Evolutionary conservation across 2,797 vertebrate species (phyloP), one percentile per base, ranked within the genome.

Genomic region (Hypotaenidia philippensis): DNA sequence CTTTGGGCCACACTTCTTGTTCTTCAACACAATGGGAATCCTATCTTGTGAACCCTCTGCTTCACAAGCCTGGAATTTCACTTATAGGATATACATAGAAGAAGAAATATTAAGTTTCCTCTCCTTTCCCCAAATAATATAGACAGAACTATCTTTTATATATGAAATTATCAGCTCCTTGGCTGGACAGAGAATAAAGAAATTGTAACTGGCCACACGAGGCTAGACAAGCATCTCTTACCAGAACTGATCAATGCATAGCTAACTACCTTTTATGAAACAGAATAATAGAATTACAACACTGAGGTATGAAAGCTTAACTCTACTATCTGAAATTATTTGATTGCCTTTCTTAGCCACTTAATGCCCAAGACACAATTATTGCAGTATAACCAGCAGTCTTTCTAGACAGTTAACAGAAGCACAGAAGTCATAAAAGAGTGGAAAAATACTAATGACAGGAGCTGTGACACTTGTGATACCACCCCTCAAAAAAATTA

Each of bases 101-200:
- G 40, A 41, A 50, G 11, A 26, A 65, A 38, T 11, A 34, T 6
- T n/a, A 72, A 7, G 21, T 50, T 41, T 79, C 32, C 52, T 71
- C 34, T 65, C 55, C 22, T 55, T 31, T 72, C 20, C 47, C 17
- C 56, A 50, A 31, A 55, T 2, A 0, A 57, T 0, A 0, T 3
- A 8, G 60, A 52, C 31, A 76, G 25, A 81, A 25, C 19, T 56
- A 6, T n/a, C n/a, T 63, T 31, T 32, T 56, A 23, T 6, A 20
- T 1, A 75, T 26, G 9, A 93, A 91, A 50, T 16, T 23, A 64
- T 49, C 63, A 47, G 18, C 31, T 76, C 53, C 53, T 44, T 32
- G 18, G 18, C 31, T 40, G 17, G 45, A 64, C 55, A 53, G 26
- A 59, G 19, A 76, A 65, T 10, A 0, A 36, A 75, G 70, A 32